Evolutionary conservation across 2,113 vertebrate genomes (phyloP), one percentile per base, ranked within the genome.

Genomic region (Neoarius graeffei): DNA sequence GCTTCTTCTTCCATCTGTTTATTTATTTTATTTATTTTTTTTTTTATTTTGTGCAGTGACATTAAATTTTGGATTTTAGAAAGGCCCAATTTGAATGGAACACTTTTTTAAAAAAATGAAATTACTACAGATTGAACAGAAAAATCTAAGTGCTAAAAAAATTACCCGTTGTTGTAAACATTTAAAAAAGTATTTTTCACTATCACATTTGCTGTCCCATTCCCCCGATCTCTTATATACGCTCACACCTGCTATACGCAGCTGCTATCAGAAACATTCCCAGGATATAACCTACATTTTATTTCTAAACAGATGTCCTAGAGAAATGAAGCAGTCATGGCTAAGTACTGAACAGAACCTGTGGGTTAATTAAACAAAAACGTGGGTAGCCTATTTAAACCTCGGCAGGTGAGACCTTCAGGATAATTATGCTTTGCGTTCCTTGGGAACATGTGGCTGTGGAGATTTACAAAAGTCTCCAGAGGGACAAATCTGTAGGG

Each of bases 401-500:
- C 89, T 87, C 81, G 1, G 73, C 6, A 80, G 79, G 62, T 50
- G 74, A 90, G 73, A 86, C 84, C 87, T 90, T 86, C 84, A 73
- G 56, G 60, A 82, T 90, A 87, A 88, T 88, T 88, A 81, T 79
- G 54, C 30, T 69, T 62, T 20, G 0, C 15, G 52, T 67, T 64
- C 60, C n/a, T 11, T 30, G 54, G 77, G 87, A 85, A 60, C 66
- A 4, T 54, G n/a, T 50, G 64, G 67, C 48, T 60, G 42, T 54
- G 91, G 88, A 90, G 90, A 92, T 92, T 84, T 77, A 66, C 77
- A 89, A 30, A 80, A 90, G 89, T 88, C 93, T 93, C 86, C 90
- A 90, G 90, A 92, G 50, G 81, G 66, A 87, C 93, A 27, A 90
- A 83, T 69, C 89, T 27, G 20, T 15, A 50, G 77, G 79, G 77